A percentile compares a stretch with the other conserved stretches of the same genome.
These are phyloP conservation scores for Pelusios castaneus DNA, from an alignment of 2,113 vertebrate species.

Conservation along the genomic window DNA sequence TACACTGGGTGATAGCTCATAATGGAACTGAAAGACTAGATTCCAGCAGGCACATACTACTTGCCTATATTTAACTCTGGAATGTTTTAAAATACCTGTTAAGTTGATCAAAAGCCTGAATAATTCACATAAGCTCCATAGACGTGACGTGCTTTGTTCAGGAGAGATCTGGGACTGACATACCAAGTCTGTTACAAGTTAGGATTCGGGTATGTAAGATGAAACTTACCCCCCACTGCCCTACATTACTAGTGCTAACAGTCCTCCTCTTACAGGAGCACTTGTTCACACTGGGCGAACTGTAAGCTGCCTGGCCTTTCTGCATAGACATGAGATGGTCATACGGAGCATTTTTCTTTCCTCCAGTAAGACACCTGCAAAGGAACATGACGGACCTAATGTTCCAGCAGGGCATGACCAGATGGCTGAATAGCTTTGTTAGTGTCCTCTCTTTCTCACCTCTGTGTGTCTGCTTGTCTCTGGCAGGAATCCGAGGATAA, in stretches of 20 bases:
- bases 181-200: background rate
- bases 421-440: background rate
- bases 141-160: background rate
- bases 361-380: background rate
- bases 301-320: background rate
- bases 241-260: background rate
- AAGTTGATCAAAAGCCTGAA: background rate
- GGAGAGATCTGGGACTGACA: background rate
- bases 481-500: background rate
- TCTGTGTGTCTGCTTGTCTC: background rate
- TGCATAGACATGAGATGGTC: background rate
- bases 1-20: background rate
- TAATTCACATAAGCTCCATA: background rate
- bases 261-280: background rate
- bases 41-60: background rate
- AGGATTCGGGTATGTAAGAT: background rate
- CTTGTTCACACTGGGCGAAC: background rate
- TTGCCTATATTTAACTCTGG: background rate
- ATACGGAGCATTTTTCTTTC: background rate
- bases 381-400: background rate
- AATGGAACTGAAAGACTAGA: background rate
- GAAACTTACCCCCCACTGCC: background rate
- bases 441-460: background rate
- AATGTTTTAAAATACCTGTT: background rate
- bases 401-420: background rate